Evolutionary conservation across 1,140 invertebrate species (phyloP), one percentile per base, ranked within the genome.

Genomic region (Calliphora vicina): DNA sequence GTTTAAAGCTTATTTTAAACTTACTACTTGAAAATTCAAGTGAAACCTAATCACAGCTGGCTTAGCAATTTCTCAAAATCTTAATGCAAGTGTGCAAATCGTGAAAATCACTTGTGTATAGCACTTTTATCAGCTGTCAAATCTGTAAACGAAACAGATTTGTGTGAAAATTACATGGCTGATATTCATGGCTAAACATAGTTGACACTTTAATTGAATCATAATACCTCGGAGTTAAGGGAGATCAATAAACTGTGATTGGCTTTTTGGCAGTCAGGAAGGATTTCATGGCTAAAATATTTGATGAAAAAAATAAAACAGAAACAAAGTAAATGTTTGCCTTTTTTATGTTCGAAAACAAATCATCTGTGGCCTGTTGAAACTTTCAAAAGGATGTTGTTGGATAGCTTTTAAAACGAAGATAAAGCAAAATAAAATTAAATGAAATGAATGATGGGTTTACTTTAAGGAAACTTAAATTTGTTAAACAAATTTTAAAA

Each of bases 121-220:
- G 6, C 35, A 35, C 35, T 35, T 35, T 35, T 35, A 35, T 35
- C 35, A 35, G 35, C 35, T 35, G 35, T 57, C 15, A 57, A 57
- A 57, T 57, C 50, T 5, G 13, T 17, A 57, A 57, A 57, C 50
- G n/a, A 57, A n/a, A 57, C 15, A 57, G n/a, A 57, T 57, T n/a
- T 35, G 35, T 10, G n/a, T n/a, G n/a, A 35, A 35, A 2, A 35
- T 35, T 35, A 35, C 35, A 35, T 35, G 35, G 1, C 35, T 2
- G 35, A 35, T 35, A 35, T 35, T 35, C 35, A 35, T 35, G 35
- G 5, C 35, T 35, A 35, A 35, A 50, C 61, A n/a, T 10, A 25
- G 45, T 67, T 67, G 61, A 67, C 61, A 67, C 61, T 67, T 67
- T 23, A 67, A 67, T 67, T 67, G 61, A 67, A 67, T 67, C n/a